Percentiles rank a stretch among this genome's conserved stretches.
Evolutionary conservation across 2,113 vertebrate genomes (phyloP).

Genomic region (Turdus rufiventris): DNA sequence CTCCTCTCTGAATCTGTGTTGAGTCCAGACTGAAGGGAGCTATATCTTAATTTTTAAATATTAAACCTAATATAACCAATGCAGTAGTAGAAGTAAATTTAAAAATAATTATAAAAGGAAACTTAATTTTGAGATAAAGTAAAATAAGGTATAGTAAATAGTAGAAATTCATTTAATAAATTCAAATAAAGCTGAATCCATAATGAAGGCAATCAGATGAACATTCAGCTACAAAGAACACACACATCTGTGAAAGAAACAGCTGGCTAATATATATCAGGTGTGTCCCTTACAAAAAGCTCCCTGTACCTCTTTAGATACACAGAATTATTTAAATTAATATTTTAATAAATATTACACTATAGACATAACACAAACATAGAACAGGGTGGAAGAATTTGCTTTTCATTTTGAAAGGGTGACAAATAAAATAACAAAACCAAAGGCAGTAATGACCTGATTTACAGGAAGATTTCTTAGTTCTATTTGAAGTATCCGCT

Average conservation of each 20-base stretch:
- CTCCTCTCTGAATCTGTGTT: neutral
- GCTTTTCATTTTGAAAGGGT: neutral
- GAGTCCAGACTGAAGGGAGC: neutral
- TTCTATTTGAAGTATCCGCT: neutral
- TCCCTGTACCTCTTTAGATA: neutral
- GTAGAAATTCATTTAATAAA: slow-evolving; percentile 8
- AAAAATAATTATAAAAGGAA: neutral
- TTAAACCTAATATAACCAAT: neutral
- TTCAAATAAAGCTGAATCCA: neutral
- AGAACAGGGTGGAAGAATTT: neutral
- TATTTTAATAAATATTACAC: neutral
- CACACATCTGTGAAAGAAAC: neutral
- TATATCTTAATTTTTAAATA: neutral
- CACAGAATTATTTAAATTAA: neutral
- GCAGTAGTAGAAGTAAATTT: neutral
- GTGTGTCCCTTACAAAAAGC: neutral
- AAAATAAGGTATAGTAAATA: neutral
- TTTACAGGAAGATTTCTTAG: neutral
- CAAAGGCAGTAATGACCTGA: neutral
- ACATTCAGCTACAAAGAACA: neutral
- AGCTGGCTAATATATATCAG: neutral
- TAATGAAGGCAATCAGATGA: neutral
- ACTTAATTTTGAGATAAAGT: neutral
- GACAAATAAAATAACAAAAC: neutral
- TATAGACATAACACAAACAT: neutral